These are phyloP conservation scores for Ptilonorhynchus violaceus DNA, from an alignment of 2,113 vertebrate genomes.

Conservation along the genomic window DNA sequence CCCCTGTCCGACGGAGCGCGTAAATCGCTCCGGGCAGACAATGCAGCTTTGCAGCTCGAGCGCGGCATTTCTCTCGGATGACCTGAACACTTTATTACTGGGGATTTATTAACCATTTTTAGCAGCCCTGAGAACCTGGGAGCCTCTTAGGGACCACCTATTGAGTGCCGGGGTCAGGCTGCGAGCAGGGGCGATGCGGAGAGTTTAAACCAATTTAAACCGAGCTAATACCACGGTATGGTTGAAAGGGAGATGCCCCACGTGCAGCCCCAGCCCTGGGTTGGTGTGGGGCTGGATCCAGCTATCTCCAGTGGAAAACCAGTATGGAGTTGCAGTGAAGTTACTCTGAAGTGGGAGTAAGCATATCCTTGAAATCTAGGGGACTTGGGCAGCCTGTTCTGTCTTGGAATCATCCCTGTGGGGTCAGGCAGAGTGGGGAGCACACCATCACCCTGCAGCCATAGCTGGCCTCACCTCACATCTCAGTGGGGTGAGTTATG, in stretches of 20 bases:
- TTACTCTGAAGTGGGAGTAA: neutral
- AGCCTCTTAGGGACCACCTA: slow-evolving; percentile 54
- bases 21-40: neutral
- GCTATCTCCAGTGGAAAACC: neutral
- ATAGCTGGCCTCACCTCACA: rapidly evolving
- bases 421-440: neutral
- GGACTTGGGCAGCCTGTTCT: no score
- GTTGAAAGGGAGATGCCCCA: neutral
- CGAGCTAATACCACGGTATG: neutral
- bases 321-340: neutral
- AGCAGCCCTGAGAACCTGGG: neutral
- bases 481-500: neutral
- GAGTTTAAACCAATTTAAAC: slow-evolving; percentile 60
- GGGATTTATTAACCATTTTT: slow-evolving; percentile 41
- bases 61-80: neutral
- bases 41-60: neutral
- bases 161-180: neutral
- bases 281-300: neutral
- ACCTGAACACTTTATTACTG: slow-evolving; percentile 16
- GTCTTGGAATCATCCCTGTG: neutral
- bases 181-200: neutral
- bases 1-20: neutral
- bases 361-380: neutral
- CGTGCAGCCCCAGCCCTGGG: neutral
- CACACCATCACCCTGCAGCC: rapidly evolving